phyloP scores from a whole-genome alignment of 1,140 invertebrate genomes.

The Anastrepha obliqua region DNA sequence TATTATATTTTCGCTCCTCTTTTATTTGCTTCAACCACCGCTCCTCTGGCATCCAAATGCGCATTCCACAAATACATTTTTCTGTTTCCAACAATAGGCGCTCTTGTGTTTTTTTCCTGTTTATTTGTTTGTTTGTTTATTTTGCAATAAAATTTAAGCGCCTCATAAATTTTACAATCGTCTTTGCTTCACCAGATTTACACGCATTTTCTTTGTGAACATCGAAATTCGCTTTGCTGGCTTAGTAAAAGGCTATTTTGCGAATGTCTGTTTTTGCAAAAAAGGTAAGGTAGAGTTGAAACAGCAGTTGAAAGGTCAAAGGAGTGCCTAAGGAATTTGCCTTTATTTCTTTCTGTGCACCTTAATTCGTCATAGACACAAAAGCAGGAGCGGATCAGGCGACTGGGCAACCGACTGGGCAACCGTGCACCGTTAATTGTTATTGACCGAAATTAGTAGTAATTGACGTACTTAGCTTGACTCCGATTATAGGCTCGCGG shows the following conservation, averaged over 20 bases:
- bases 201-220: constrained; percentile 33
- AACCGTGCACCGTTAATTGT: too few species aligned
- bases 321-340: background rate
- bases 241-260: background rate
- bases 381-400: background rate
- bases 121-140: background rate
- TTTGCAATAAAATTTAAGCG: constrained; percentile 44
- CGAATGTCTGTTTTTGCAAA: background rate
- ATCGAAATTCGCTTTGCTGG: constrained; percentile 13
- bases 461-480: too few species aligned
- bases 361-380: background rate
- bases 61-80: background rate
- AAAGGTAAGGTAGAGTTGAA: constrained; percentile 11
- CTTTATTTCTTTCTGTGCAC: background rate
- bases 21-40: background rate
- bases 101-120: background rate
- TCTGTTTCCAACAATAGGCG: constrained; percentile 5
- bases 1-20: constrained; percentile 7
- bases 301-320: constrained; percentile 33
- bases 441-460: too few species aligned
- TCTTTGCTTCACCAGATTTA: constrained; percentile 31
- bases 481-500: too few species aligned
- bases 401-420: background rate
- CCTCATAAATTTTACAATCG: constrained; percentile 44
- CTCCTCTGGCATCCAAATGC: background rate